Percentiles rank a stretch among this genome's conserved stretches.
These are phyloP conservation scores for Carettochelys insculpta DNA, from an alignment of 2,113 vertebrate species.

Conservation along the genomic window DNA sequence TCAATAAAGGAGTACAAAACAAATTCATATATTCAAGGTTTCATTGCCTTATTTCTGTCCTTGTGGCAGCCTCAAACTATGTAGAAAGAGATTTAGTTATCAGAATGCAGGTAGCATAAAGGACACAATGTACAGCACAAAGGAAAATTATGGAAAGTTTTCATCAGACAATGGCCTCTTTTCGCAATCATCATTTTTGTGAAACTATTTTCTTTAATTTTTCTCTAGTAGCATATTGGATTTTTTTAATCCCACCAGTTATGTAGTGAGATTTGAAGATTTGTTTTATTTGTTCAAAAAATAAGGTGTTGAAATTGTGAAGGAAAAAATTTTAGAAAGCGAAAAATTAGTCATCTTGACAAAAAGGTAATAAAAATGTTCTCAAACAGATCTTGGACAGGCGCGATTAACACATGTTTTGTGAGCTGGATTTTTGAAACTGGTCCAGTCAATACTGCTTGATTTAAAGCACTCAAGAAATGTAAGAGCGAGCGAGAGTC, in stretches of 20 bases:
- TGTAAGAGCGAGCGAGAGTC: slow-evolving; percentile 40
- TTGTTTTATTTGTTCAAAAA: not conserved
- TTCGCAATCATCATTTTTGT: not conserved
- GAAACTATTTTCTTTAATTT: not conserved
- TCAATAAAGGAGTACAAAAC: slow-evolving; percentile 30
- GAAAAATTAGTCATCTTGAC: not conserved
- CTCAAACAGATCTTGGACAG: not conserved
- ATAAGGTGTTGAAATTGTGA: not conserved
- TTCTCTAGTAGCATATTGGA: not conserved
- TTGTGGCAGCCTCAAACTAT: slow-evolving; percentile 15
- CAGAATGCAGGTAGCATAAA: slow-evolving; percentile 4
- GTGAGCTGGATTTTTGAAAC: not conserved
- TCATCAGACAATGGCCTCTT: slow-evolving; percentile 19
- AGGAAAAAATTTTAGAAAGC: not conserved
- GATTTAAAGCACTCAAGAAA: slow-evolving; percentile 57
- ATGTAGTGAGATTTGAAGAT: not conserved
- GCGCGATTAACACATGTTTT: not conserved
- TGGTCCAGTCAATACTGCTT: slow-evolving; percentile 51
- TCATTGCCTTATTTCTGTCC: slow-evolving; percentile 10
- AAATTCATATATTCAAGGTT: too few relatives aligned
- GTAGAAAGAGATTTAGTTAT: not conserved
- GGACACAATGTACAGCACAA: not conserved
- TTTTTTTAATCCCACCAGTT: not conserved
- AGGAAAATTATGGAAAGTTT: not conserved
- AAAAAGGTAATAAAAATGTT: not conserved